Evolutionary conservation across 2,797 vertebrate genomes (phyloP).

Genomic region (Anableps anableps): DNA sequence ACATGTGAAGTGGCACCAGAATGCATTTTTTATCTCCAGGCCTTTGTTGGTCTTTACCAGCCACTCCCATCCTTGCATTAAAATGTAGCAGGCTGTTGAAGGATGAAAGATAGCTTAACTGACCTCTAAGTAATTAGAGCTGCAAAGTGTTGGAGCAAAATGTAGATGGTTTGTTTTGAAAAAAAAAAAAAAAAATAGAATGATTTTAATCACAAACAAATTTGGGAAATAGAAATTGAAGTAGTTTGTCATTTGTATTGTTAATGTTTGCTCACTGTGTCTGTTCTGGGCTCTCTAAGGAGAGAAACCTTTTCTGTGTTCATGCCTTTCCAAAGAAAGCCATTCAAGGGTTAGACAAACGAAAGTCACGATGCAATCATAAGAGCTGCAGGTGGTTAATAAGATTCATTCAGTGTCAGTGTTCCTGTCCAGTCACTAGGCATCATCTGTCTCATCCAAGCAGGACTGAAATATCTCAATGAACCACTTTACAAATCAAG

Average conservation of each 20-base stretch:
- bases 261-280: neutral
- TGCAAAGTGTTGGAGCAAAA: neutral
- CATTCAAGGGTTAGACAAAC: slow-evolving; percentile 15
- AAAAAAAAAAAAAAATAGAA: neutral
- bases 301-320: neutral
- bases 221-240: neutral
- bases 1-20: neutral
- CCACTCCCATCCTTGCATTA: neutral
- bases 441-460: slow-evolving; percentile 9
- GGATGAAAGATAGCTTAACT: neutral
- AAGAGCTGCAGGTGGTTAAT: slow-evolving; percentile 47
- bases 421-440: slow-evolving; percentile 27
- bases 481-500: neutral
- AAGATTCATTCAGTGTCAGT: slow-evolving; percentile 33
- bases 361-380: slow-evolving; percentile 28
- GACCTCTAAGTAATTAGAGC: slow-evolving; percentile 2
- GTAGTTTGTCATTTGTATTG: neutral
- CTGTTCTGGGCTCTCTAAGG: neutral
- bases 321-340: neutral
- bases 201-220: neutral
- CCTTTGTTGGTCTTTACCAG: slow-evolving; percentile 8
- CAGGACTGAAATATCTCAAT: slow-evolving; percentile 26
- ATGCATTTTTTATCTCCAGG: slow-evolving; percentile 8
- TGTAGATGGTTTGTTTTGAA: neutral
- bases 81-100: neutral